Percentiles rank a stretch among this genome's conserved stretches.
These are phyloP conservation scores for Helogale parvula DNA, from an alignment of 2,113 vertebrate genomes.

Conservation along the genomic window DNA sequence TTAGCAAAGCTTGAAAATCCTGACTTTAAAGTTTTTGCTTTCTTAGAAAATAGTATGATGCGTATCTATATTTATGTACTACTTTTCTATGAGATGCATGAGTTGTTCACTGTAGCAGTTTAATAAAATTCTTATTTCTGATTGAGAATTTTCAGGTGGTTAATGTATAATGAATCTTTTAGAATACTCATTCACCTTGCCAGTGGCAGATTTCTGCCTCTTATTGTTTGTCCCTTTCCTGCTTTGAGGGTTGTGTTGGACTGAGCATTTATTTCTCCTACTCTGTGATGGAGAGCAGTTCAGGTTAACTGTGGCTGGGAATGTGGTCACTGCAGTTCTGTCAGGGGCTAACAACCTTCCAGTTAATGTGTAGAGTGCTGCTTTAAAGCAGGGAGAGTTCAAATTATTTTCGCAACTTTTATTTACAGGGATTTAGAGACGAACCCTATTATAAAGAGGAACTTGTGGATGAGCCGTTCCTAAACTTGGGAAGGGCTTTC, in stretches of 20 bases:
- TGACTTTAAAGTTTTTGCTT: background rate
- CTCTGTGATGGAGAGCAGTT: background rate
- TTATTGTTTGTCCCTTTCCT: background rate
- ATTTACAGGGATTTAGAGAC: conserved; percentile 85
- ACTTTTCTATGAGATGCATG: background rate
- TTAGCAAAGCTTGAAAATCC: background rate
- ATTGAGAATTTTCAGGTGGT: background rate
- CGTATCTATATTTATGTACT: background rate
- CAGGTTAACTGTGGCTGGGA: fast-evolving
- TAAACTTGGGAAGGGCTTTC: conserved; percentile 87
- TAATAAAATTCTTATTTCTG: background rate
- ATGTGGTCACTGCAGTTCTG: background rate
- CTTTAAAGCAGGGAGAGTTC: background rate
- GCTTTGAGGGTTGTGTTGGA: background rate
- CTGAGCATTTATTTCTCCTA: background rate
- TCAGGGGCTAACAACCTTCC: background rate
- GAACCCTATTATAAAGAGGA: conserved; percentile 86
- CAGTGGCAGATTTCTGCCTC: background rate
- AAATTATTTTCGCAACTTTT: conserved; percentile 46
- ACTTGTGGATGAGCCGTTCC: conserved; percentile 88
- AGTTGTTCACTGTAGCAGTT: background rate
- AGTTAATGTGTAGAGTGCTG: background rate
- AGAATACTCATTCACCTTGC: conserved; percentile 25
- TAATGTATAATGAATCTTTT: conserved; percentile 34
- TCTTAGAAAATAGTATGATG: background rate